These are phyloP conservation scores for Ennomos quercinarius DNA, from an alignment of 2,888 invertebrate species.

Conservation along the genomic window DNA sequence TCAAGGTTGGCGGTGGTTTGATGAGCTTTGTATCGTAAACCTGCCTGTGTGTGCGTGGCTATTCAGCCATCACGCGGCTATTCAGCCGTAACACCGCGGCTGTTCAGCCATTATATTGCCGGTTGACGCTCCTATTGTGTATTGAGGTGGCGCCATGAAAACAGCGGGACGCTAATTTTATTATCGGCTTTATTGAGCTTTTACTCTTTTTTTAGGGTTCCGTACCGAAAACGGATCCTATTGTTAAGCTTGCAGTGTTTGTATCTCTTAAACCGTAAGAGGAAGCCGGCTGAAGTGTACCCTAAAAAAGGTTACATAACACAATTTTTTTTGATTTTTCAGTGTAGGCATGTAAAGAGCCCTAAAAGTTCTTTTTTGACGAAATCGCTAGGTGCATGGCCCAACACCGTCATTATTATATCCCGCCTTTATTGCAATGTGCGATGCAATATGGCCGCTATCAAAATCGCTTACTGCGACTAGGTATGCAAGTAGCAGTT, in stretches of 20 bases:
- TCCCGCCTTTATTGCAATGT: slow-evolving; percentile 29
- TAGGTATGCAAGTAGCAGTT: too few relatives aligned
- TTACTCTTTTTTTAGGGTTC: too few relatives aligned
- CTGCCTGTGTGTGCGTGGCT: slow-evolving; percentile 16
- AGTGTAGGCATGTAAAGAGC: too few relatives aligned
- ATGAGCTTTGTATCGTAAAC: slow-evolving; percentile 4
- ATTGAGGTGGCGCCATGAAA: background rate
- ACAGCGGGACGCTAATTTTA: background rate
- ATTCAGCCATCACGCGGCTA: background rate
- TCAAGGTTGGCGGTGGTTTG: slow-evolving; percentile 6
- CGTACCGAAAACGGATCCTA: too few relatives aligned
- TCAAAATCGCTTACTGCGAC: background rate
- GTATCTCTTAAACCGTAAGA: too few relatives aligned
- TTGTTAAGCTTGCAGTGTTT: too few relatives aligned
- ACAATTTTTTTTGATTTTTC: too few relatives aligned
- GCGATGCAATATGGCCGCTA: slow-evolving; percentile 25
- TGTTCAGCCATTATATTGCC: slow-evolving; percentile 20
- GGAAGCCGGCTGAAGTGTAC: too few relatives aligned
- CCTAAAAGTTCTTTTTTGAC: too few relatives aligned
- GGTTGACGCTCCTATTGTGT: slow-evolving; percentile 23
- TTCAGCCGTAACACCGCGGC: too few relatives aligned
- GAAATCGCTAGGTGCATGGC: slow-evolving; percentile 14
- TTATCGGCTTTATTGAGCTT: background rate
- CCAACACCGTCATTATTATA: slow-evolving; percentile 25
- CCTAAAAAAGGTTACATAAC: too few relatives aligned